Evolutionary conservation across 2,888 invertebrate species (phyloP).

Genomic region (Subacronicta megacephala): DNA sequence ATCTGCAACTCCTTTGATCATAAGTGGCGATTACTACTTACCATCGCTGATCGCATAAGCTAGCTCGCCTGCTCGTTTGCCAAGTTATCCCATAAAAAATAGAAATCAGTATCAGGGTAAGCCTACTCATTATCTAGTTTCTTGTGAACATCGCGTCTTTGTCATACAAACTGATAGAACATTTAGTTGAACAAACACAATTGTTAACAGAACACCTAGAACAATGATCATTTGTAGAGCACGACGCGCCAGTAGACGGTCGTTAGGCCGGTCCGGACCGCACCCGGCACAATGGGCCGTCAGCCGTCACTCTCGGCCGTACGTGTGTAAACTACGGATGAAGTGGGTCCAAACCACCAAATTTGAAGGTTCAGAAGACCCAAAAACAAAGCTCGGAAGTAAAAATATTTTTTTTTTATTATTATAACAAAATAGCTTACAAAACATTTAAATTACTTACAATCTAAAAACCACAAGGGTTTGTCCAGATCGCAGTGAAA

Average conservation of each 20-base stretch:
- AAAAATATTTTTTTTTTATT: too few relatives aligned
- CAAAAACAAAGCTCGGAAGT: background rate
- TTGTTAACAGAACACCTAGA: conserved; percentile 22
- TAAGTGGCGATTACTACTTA: too few relatives aligned
- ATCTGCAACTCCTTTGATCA: too few relatives aligned
- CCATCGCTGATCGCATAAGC: too few relatives aligned
- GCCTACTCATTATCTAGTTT: background rate
- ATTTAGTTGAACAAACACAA: conserved; percentile 29
- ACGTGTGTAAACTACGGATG: conserved; percentile 44
- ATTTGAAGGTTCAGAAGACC: conserved; percentile 20
- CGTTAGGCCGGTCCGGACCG: conserved; percentile 39
- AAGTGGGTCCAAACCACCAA: background rate
- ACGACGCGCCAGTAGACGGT: conserved; percentile 28
- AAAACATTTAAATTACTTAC: too few relatives aligned
- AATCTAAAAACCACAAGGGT: too few relatives aligned
- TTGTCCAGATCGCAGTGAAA: too few relatives aligned
- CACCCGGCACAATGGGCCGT: conserved; percentile 46
- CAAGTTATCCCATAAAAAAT: too few relatives aligned
- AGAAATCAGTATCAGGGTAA: too few relatives aligned
- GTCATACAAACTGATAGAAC: conserved; percentile 15
- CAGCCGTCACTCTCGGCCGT: conserved; percentile 37
- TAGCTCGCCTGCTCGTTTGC: too few relatives aligned
- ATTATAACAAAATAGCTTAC: too few relatives aligned
- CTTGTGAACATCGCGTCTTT: conserved; percentile 3
- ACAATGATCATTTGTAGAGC: conserved; percentile 47